Evolutionary conservation across 92 coral and sea anemone genomes (phyloP).

Genomic region (Phenganax marumi): DNA sequence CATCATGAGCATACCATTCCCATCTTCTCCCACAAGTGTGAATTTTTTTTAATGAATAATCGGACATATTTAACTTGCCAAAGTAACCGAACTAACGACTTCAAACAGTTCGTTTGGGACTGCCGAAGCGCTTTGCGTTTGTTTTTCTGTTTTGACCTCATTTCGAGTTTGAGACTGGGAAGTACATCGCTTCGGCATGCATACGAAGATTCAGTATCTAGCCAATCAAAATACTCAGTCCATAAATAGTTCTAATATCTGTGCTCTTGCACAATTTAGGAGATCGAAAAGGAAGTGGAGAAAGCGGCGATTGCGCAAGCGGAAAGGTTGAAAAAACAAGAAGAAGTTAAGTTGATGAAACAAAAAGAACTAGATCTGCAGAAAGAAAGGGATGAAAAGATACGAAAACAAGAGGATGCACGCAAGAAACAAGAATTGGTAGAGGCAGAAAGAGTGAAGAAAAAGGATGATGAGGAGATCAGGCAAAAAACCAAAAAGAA

Average conservation of each 20-base stretch:
- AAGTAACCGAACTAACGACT: too few species aligned
- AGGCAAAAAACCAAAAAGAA: neutral
- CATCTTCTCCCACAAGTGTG: too few species aligned
- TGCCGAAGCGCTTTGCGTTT: too few species aligned
- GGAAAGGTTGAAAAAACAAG: neutral
- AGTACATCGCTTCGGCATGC: too few species aligned
- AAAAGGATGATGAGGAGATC: neutral
- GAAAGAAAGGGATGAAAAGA: neutral
- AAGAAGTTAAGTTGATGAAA: neutral
- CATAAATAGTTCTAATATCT: neutral
- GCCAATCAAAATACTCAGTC: too few species aligned
- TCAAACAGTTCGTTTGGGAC: too few species aligned
- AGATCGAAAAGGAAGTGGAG: neutral
- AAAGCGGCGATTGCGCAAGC: neutral
- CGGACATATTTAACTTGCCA: too few species aligned
- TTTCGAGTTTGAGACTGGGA: too few species aligned
- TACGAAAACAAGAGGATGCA: neutral
- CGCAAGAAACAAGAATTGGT: neutral
- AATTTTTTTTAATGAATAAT: too few species aligned
- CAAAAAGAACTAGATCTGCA: neutral
- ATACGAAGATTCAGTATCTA: too few species aligned
- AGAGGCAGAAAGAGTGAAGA: neutral
- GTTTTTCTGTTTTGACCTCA: too few species aligned
- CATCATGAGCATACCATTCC: too few species aligned
- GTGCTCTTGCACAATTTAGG: neutral